Percentiles rank a stretch among this genome's conserved stretches.
Conservation (phyloP, 2,113 vertebrate species). For the Aplodontia rufa region DNA sequence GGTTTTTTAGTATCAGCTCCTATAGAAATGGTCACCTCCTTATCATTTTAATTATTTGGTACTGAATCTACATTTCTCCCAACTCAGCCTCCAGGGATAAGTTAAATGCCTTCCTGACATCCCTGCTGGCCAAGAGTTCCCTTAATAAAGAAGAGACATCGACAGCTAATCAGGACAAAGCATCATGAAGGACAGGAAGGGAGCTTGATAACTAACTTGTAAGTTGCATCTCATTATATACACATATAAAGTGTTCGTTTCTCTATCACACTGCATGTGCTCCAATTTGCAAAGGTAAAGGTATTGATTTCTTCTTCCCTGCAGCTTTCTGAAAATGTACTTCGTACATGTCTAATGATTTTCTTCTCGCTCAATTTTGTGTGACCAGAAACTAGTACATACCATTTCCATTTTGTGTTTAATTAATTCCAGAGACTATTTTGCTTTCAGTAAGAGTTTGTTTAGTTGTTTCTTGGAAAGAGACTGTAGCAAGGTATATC, state of each 20-base stretch:
- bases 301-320: not conserved
- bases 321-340: not conserved
- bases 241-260: not conserved
- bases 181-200: not conserved
- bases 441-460: not conserved
- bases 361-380: not conserved
- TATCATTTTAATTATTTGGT: not conserved
- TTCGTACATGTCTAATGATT: not conserved
- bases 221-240: not conserved
- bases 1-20: not conserved
- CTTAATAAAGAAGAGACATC: not conserved
- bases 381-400: constrained; percentile 7
- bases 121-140: not conserved
- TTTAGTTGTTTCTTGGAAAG: constrained; percentile 5
- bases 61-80: not conserved
- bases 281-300: not conserved
- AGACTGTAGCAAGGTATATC: not conserved
- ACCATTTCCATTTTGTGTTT: not conserved
- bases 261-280: not conserved
- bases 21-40: not conserved
- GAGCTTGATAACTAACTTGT: not conserved
- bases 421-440: constrained; percentile 15
- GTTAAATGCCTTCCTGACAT: not conserved
- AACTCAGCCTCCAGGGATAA: not conserved
- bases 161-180: not conserved